Evolutionary conservation across 1,140 invertebrate species (phyloP).

Genomic region (Drosophila sulfurigaster): DNA sequence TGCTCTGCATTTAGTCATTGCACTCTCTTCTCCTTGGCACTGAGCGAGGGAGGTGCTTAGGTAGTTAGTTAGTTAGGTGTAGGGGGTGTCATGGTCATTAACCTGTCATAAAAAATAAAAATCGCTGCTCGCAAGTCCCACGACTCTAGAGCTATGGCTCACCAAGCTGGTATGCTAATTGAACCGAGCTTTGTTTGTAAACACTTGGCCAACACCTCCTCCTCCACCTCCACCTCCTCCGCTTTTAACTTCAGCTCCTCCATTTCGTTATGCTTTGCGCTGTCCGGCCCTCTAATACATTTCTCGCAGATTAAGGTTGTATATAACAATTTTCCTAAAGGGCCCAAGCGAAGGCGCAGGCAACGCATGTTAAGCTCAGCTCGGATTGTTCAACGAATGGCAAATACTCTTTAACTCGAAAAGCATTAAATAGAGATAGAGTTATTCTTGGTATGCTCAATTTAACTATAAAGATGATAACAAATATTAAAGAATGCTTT

Average conservation of each 20-base stretch:
- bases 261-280: slow-evolving; percentile 33
- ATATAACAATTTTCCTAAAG: slow-evolving; percentile 77
- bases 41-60: too few relatives aligned
- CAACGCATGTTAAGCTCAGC: slow-evolving; percentile 53
- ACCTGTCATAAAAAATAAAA: slow-evolving; percentile 70
- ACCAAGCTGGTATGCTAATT: slow-evolving; percentile 77
- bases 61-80: too few relatives aligned
- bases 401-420: slow-evolving; percentile 46
- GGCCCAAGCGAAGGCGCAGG: slow-evolving; percentile 25
- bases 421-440: too few relatives aligned
- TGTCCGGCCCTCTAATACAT: slow-evolving; percentile 74
- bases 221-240: slow-evolving; percentile 2
- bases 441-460: too few relatives aligned
- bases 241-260: background rate
- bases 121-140: slow-evolving; percentile 67
- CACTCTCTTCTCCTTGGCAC: slow-evolving; percentile 5
- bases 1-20: slow-evolving; percentile 60
- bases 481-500: too few relatives aligned
- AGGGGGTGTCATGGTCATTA: slow-evolving; percentile 61
- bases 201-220: slow-evolving; percentile 61
- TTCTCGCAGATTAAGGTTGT: slow-evolving; percentile 77
- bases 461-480: too few relatives aligned
- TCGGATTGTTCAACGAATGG: slow-evolving; percentile 33
- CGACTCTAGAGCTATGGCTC: slow-evolving; percentile 54
- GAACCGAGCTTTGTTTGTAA: slow-evolving; percentile 72